Conservation (phyloP, 2,888 invertebrate species). For the Nephrotoma appendiculata region DNA sequence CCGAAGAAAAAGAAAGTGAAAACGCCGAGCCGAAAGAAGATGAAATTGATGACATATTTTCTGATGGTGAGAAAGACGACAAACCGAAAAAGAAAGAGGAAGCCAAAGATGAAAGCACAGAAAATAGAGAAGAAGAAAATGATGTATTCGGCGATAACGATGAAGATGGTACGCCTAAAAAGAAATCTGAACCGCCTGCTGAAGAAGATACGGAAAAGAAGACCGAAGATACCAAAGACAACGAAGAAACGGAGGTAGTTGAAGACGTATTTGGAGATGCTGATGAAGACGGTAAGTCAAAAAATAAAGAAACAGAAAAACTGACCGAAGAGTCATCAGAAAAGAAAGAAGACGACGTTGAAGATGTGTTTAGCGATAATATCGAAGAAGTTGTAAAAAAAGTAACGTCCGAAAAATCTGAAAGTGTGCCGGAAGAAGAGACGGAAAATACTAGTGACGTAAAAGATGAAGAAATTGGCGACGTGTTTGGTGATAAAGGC, state of each 20-base stretch:
- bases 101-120: not conserved
- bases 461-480: not conserved
- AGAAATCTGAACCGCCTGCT: constrained; percentile 1
- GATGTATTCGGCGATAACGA: constrained; percentile 17
- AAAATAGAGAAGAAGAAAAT: constrained; percentile 13
- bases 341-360: not conserved
- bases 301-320: not conserved
- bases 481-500: constrained; percentile 6
- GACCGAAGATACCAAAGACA: constrained; percentile 8
- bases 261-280: constrained; percentile 6
- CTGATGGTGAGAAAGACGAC: not conserved
- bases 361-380: constrained; percentile 6
- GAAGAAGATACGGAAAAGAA: not conserved
- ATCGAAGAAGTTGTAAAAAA: not conserved
- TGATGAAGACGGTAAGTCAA: not conserved
- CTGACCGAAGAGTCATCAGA: not conserved
- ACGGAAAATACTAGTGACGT: not conserved
- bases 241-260: constrained; percentile 4
- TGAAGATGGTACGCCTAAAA: constrained; percentile 13
- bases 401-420: not conserved
- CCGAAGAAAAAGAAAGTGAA: constrained; percentile 11
- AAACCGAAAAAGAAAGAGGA: not conserved
- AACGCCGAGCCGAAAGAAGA: constrained; percentile 20
- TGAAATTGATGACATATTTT: not conserved
- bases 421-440: not conserved